Base-by-base conservation (phyloP, 2,113 vertebrate genomes). In the Ia io region DNA sequence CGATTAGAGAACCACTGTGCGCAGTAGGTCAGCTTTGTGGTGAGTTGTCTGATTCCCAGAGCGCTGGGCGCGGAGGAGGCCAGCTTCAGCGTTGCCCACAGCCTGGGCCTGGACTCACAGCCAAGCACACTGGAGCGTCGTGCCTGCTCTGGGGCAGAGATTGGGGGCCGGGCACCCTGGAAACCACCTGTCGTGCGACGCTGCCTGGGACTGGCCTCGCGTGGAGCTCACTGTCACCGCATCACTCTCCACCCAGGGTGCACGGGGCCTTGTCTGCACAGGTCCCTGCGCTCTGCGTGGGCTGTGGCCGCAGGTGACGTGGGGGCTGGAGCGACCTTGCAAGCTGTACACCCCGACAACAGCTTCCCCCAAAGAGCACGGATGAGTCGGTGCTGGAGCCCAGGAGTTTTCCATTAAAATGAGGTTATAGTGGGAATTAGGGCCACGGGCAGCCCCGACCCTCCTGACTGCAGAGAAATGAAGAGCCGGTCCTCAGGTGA, bases 221-320 rank as follows among this genome's bases (percentile, higher is more conserved):
- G 22, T 22, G 1, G 11, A 5, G 30, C 56, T 56, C 18, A 12
- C 32, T 32, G 1, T 12, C 32, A 5, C 18, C 4, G 0, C 51
- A 51, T 49, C 51, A 53, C 51, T 53, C 9, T 84, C 42, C 18
- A 0, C 28, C 28, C 56, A 9, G 12, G 12, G 35, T 9, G 12
- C n/a, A 9, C 8, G 10, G 2, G 14, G 37, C 7, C 0, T 25
- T 6, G 28, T 63, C 53, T 85, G 44, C 61, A 18, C 2, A 2
- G 61, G 4, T 37, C 1, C n/a, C n/a, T n/a, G n/a, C n/a, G n/a
- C n/a, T n/a, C n/a, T n/a, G n/a, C n/a, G 0, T 8, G 23, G 53
- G 35, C 7, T 4, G 2, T 37, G 53, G 25, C 35, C 16, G 0
- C 4, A 1, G 51, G 65, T 8, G 23, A 13, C 9, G 40, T 14